A percentile compares a stretch with the other conserved stretches of the same genome.
Conservation (phyloP, 2,888 invertebrate genomes). For the Tipula lateralis region DNA sequence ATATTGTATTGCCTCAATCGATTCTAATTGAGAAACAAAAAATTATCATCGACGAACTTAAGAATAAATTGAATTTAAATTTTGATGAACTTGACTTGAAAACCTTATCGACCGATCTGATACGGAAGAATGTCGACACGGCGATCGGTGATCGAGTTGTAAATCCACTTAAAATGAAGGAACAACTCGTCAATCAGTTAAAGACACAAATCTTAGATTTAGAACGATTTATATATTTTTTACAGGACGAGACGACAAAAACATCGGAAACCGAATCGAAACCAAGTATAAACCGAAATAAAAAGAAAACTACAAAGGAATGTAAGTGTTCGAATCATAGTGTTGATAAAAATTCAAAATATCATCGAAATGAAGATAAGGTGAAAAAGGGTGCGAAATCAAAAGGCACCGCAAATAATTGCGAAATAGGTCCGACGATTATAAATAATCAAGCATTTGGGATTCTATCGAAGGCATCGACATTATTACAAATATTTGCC, state of each 20-base stretch:
- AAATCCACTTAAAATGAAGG: slow-evolving; percentile 91
- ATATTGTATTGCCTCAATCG: slow-evolving; percentile 66
- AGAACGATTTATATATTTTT: slow-evolving; percentile 91
- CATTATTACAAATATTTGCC: slow-evolving; percentile 87
- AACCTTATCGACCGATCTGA: slow-evolving; percentile 71
- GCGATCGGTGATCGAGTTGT: slow-evolving; percentile 81
- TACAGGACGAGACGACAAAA: slow-evolving; percentile 72
- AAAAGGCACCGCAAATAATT: background rate
- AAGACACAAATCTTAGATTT: slow-evolving; percentile 96
- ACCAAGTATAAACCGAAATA: background rate
- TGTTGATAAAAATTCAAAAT: background rate
- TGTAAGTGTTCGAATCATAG: background rate
- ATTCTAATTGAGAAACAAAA: slow-evolving; percentile 83
- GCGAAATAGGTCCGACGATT: background rate
- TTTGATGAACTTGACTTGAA: slow-evolving; percentile 73
- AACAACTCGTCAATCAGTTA: slow-evolving; percentile 89
- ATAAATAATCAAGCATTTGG: slow-evolving; percentile 46
- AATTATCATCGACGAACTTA: slow-evolving; percentile 81
- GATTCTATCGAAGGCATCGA: slow-evolving; percentile 80
- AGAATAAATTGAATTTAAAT: slow-evolving; percentile 77
- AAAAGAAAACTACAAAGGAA: background rate
- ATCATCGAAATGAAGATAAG: background rate
- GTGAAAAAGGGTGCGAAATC: background rate
- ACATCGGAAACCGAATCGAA: slow-evolving; percentile 33
- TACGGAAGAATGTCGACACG: slow-evolving; percentile 82